Conservation (phyloP, 2,888 invertebrate species). For the Dexiosoma caninum region DNA sequence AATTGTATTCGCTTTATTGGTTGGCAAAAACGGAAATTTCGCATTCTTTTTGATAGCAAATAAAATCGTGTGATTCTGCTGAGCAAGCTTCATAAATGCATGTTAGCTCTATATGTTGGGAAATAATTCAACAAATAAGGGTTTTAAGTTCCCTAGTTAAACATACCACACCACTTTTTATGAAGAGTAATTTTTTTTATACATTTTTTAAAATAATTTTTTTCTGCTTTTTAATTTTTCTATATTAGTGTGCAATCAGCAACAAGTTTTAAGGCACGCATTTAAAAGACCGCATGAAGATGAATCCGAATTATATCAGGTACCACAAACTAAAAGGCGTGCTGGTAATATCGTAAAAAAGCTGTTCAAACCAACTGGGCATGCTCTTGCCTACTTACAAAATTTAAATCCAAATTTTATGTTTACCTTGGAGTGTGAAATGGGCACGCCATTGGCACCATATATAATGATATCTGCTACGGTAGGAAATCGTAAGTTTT, state of each 20-base stretch:
- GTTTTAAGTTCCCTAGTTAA: too few relatives aligned
- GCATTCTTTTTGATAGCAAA: too few relatives aligned
- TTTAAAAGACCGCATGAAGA: not conserved
- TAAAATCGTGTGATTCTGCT: too few relatives aligned
- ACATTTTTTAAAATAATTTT: not conserved
- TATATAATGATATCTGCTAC: constrained; percentile 29
- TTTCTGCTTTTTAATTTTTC: not conserved
- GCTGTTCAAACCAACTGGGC: not conserved
- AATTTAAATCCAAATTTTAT: constrained; percentile 11
- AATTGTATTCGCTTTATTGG: too few relatives aligned
- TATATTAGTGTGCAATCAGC: not conserved
- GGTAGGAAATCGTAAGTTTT: constrained; percentile 28
- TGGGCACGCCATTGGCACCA: not conserved
- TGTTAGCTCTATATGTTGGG: too few relatives aligned
- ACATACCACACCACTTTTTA: too few relatives aligned
- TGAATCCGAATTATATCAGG: not conserved
- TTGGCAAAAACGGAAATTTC: too few relatives aligned
- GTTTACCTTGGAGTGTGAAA: constrained; percentile 31
- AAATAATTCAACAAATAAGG: too few relatives aligned
- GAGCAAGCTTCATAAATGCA: too few relatives aligned
- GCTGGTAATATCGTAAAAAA: not conserved
- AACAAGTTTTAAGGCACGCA: not conserved
- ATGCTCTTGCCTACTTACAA: not conserved
- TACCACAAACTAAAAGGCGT: not conserved
- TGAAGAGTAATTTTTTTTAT: too few relatives aligned